phyloP scores from a whole-genome alignment of 1,140 invertebrate genomes.

The Brachionus paranguensis region DNA sequence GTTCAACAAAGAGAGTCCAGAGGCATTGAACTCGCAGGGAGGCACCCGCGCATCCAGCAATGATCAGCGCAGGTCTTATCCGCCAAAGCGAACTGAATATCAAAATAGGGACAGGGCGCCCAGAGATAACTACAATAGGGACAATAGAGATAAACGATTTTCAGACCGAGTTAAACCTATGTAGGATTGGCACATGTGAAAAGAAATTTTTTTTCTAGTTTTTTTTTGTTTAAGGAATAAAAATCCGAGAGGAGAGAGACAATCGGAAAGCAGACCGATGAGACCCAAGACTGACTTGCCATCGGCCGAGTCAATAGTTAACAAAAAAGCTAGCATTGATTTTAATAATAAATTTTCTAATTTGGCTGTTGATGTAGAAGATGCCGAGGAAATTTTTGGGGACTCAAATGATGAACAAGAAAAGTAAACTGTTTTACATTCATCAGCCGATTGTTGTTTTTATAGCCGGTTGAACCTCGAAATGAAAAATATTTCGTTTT shows the following conservation, averaged over 20 bases:
- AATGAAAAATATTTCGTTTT: background rate
- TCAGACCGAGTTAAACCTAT: background rate
- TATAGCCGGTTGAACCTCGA: conserved; percentile 6
- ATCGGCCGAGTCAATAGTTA: background rate
- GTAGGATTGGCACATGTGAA: background rate
- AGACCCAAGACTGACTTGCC: background rate
- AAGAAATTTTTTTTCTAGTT: background rate
- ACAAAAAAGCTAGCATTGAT: background rate
- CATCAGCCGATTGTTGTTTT: background rate
- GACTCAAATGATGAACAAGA: background rate
- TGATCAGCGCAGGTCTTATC: background rate
- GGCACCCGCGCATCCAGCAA: background rate
- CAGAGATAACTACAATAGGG: background rate
- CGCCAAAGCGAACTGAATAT: background rate
- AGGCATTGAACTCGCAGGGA: background rate
- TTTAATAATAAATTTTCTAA: conserved; percentile 17
- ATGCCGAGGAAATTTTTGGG: background rate
- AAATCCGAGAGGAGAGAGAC: background rate
- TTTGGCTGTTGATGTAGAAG: background rate
- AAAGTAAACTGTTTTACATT: background rate
- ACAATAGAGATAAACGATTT: conserved; percentile 19
- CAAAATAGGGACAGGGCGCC: background rate
- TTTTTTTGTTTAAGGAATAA: background rate
- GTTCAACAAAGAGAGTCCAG: background rate
- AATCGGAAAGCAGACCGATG: background rate